phyloP scores from a whole-genome alignment of 2,888 invertebrate genomes.

The Nowickia ferox region DNA sequence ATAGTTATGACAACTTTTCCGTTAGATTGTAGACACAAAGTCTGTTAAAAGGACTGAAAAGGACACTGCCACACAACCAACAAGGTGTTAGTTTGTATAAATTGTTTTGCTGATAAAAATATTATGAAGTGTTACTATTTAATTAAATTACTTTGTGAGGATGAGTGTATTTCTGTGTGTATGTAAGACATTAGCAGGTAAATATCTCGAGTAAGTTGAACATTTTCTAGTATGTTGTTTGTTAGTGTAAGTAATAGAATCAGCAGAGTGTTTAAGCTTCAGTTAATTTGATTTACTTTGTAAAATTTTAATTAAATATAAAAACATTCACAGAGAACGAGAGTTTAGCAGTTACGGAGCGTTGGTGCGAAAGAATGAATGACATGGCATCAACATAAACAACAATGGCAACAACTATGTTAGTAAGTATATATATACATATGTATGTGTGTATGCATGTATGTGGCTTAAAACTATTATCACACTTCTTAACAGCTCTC shows the following conservation, averaged over 20 bases:
- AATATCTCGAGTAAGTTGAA: slow-evolving; percentile 11
- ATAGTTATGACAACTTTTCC: slow-evolving; percentile 7
- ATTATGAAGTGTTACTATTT: slow-evolving; percentile 28
- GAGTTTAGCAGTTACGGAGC: slow-evolving; percentile 18
- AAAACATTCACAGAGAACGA: slow-evolving; percentile 42
- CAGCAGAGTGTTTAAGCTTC: slow-evolving; percentile 65
- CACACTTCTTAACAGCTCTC: slow-evolving; percentile 12
- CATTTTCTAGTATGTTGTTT: slow-evolving; percentile 7
- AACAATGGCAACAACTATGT: slow-evolving; percentile 4
- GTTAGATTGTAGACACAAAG: background rate
- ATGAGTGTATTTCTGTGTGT: slow-evolving; percentile 13
- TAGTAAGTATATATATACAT: background rate
- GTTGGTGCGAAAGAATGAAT: slow-evolving; percentile 50
- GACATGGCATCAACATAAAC: slow-evolving; percentile 41
- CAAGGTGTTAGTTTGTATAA: slow-evolving; percentile 22
- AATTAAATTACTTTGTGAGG: slow-evolving; percentile 38
- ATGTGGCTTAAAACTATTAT: slow-evolving; percentile 19
- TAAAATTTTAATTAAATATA: slow-evolving; percentile 69
- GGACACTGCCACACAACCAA: background rate
- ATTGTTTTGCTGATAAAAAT: slow-evolving; percentile 24
- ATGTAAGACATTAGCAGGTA: slow-evolving; percentile 14
- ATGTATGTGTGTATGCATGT: background rate
- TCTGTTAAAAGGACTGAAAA: background rate
- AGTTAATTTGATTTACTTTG: slow-evolving; percentile 70
- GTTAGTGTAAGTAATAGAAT: slow-evolving; percentile 35